A percentile compares a stretch with the other conserved stretches of the same genome.
Evolutionary conservation across 2,797 vertebrate species (phyloP).

Genomic region (Platalea minor): DNA sequence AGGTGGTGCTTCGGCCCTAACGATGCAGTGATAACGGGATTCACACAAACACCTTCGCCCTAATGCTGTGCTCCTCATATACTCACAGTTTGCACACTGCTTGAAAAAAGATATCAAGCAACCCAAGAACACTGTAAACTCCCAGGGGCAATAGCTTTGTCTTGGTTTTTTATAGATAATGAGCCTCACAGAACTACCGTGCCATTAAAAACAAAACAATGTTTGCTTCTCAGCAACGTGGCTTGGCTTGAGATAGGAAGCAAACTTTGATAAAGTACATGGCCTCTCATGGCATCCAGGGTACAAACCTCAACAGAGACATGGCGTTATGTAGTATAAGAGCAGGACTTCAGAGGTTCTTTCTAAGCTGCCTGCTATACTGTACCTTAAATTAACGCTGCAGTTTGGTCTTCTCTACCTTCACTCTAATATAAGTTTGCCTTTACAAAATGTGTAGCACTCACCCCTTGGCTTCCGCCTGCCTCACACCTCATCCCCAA

Average conservation of each 20-base stretch:
- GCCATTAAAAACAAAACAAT: background rate
- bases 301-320: background rate
- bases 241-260: background rate
- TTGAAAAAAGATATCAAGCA: accelerated
- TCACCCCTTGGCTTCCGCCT: background rate
- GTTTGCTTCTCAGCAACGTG: too few species aligned
- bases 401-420: too few species aligned
- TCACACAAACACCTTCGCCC: background rate
- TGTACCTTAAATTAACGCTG: background rate
- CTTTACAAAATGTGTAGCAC: background rate
- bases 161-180: background rate
- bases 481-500: background rate
- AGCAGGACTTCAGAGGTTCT: background rate
- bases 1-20: accelerated
- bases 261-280: background rate
- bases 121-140: too few species aligned
- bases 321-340: accelerated
- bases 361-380: background rate
- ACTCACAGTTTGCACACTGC: too few species aligned
- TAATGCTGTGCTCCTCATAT: accelerated
- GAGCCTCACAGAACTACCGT: too few species aligned
- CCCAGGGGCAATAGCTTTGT: background rate
- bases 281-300: background rate
- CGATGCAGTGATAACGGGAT: accelerated
- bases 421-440: too few species aligned